Conservation (phyloP, 1,140 invertebrate genomes). For the Macrosteles quadrilineatus region DNA sequence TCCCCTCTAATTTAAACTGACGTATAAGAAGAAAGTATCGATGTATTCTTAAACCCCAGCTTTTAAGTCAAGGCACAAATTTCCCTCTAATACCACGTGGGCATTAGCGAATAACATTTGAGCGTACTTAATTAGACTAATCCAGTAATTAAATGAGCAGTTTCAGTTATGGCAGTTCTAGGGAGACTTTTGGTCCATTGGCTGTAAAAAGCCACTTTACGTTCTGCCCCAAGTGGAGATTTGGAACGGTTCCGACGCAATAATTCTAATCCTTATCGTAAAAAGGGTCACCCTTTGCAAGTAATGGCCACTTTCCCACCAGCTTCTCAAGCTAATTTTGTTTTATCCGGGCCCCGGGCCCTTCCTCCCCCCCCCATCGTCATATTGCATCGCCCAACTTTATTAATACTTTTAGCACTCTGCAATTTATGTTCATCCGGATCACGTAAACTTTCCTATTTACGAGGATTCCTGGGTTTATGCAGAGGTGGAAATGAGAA, state of each 20-base stretch:
- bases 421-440: constrained; percentile 18
- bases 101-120: background rate
- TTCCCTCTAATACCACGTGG: too few species aligned
- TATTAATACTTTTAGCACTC: constrained; percentile 23
- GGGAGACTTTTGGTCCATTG: background rate
- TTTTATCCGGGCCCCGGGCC: constrained; percentile 7
- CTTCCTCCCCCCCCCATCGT: background rate
- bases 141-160: constrained; percentile 6
- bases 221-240: constrained; percentile 15
- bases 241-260: constrained; percentile 19
- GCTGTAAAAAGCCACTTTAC: constrained; percentile 16
- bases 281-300: constrained; percentile 26
- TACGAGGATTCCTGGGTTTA: too few species aligned
- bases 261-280: constrained; percentile 27
- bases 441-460: background rate
- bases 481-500: too few species aligned
- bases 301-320: constrained; percentile 22
- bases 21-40: too few species aligned
- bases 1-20: too few species aligned
- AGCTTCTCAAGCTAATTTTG: constrained; percentile 19
- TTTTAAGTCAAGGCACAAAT: too few species aligned
- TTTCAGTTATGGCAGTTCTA: constrained; percentile 13
- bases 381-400: constrained; percentile 3
- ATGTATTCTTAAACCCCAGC: too few species aligned
- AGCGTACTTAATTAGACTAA: background rate